A percentile compares a stretch with the other conserved stretches of the same genome.
These are phyloP conservation scores for Chromis chromis DNA, from an alignment of 2,797 vertebrate species.

Conservation along the genomic window DNA sequence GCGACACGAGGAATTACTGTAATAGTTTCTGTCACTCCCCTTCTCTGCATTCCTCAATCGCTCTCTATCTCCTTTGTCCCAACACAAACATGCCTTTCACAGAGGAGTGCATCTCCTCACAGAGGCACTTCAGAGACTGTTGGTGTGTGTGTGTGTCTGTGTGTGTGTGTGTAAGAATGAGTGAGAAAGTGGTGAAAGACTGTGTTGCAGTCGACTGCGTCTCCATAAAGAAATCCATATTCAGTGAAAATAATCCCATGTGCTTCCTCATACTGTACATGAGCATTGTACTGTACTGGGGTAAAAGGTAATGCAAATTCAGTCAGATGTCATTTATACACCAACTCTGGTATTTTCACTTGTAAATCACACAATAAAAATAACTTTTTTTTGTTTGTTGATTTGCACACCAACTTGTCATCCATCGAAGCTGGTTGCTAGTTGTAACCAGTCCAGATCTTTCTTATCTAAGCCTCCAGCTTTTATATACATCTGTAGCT, in stretches of 20 bases:
- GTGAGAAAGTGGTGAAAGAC: constrained; percentile 2
- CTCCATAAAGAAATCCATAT: constrained; percentile 23
- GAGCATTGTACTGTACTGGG: no score
- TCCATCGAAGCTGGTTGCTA: not conserved
- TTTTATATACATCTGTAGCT: no score
- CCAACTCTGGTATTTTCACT: not conserved
- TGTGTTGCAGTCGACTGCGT: constrained; percentile 17
- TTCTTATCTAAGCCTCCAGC: no score
- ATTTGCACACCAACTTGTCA: no score
- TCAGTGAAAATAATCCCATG: not conserved
- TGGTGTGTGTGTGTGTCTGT: constrained; percentile 18
- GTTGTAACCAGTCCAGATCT: not conserved
- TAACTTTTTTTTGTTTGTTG: not conserved
- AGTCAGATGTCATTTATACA: not conserved
- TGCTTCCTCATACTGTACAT: constrained; percentile 4
- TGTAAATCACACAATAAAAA: not conserved
- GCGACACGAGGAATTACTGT: constrained; percentile 77
- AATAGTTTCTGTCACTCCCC: constrained; percentile 77
- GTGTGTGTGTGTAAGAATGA: not conserved
- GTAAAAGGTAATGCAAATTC: not conserved
- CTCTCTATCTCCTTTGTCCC: constrained; percentile 61
- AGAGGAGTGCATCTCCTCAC: constrained; percentile 58
- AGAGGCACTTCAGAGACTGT: constrained; percentile 57
- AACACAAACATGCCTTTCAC: constrained; percentile 63
- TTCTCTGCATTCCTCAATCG: constrained; percentile 60